phyloP scores from a whole-genome alignment of 2,113 vertebrate species.

The Madoqua kirkii region DNA sequence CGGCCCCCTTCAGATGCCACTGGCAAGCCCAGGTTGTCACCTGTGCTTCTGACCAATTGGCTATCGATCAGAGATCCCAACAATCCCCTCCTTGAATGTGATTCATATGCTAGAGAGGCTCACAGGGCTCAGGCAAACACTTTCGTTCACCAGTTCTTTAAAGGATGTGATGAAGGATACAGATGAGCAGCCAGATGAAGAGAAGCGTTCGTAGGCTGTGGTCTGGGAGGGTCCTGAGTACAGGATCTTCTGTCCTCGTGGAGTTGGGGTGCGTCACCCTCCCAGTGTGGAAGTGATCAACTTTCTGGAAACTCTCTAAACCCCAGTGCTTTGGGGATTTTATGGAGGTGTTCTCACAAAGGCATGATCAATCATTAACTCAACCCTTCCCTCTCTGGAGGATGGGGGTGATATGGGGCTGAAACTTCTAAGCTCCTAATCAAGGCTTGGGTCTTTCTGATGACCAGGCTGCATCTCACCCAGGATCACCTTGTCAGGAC shows the following conservation, averaged over 20 bases:
- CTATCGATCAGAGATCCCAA: not conserved
- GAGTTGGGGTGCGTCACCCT: accelerated
- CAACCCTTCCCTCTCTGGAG: not conserved
- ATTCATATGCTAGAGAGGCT: not conserved
- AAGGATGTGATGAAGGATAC: not conserved
- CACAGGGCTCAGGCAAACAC: not conserved
- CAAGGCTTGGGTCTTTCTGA: not conserved
- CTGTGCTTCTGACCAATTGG: not conserved
- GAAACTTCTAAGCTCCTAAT: not conserved
- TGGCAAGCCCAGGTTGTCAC: not conserved
- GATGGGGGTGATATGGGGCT: not conserved
- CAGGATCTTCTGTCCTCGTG: not conserved
- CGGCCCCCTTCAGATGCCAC: no score
- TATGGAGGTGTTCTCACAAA: not conserved
- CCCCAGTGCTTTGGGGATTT: not conserved
- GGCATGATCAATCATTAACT: not conserved
- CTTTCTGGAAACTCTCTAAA: not conserved
- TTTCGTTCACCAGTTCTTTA: not conserved
- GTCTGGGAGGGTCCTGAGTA: not conserved
- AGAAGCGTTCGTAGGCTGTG: not conserved
- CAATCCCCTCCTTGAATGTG: not conserved
- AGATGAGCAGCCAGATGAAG: not conserved
- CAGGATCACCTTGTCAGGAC: not conserved
- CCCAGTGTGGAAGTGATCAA: not conserved
- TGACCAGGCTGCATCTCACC: not conserved